Base-by-base conservation (phyloP, 2,888 invertebrate species). In the Drosophila ezoana region DNA sequence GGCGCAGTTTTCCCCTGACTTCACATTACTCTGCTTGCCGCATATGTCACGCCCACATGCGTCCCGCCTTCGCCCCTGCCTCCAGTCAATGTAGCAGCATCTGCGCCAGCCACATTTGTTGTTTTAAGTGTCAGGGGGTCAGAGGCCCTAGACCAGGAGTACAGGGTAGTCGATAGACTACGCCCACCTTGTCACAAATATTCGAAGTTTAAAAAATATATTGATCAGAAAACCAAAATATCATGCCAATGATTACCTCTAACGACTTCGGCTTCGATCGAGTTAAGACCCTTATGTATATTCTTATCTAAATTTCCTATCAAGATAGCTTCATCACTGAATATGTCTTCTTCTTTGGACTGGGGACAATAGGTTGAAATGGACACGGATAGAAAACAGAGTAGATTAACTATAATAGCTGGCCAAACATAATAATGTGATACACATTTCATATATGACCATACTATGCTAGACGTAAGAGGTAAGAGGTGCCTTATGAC, bases 71-170 rank as follows among this genome's bases (percentile, higher is more conserved):
- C 4, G 18, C 52, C 49, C 4, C 13, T 20, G 40, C 35, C 41
- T 61, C 23, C 33, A 23, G 48, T 28, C 45, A 54, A 41, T 41
- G 45, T 20, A 16, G 20, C 75, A 72, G 54, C 72, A 28, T 28
- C 28, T 59, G 65, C 54, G 65, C 65, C 57, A 68, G 35, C 37
- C 56, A 52, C 56, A 70, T 70, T 69, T 70, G 69, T 70, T 69
- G 47, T 60, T 43, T 23, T 20, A 67, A 60, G 60, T 60, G 68
- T 52, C 68, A 56, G 67, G 37, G 37, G 44, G 32, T 49, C 23
- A 18, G 28, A 13, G 43, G 35, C 33, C 45, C 8, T 8, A 23
- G 32, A 28, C 14, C 9, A n/a, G 9, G n/a, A 44, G 28, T 14
- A 45, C 5, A 23, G 23, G 23, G 6, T 10, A 10, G 5, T 11